Conservation (phyloP, 2,113 vertebrate genomes). For the Chionodraco myersi region DNA sequence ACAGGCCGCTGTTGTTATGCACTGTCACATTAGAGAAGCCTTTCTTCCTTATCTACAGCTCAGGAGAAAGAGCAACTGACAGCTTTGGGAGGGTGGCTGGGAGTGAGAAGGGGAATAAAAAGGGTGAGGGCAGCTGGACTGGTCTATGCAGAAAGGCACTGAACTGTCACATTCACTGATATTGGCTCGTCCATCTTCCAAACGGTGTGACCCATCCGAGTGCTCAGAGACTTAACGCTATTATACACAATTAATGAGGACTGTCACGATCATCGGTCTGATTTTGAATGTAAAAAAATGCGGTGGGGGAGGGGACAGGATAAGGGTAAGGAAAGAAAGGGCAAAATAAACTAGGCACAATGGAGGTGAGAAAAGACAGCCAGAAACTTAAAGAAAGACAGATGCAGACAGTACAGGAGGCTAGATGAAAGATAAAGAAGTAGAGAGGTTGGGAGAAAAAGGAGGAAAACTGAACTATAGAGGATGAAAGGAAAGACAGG, state of each 20-base stretch:
- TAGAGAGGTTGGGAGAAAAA: slow-evolving; percentile 6
- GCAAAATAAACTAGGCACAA: not conserved
- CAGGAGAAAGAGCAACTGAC: slow-evolving; percentile 69
- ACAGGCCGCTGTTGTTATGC: slow-evolving; percentile 56
- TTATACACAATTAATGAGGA: slow-evolving; percentile 69
- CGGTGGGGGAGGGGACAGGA: not conserved
- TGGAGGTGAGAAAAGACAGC: slow-evolving; percentile 2
- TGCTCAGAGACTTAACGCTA: slow-evolving; percentile 53
- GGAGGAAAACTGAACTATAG: not conserved
- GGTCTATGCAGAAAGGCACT: slow-evolving; percentile 42
- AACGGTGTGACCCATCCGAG: slow-evolving; percentile 46
- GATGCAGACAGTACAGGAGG: not conserved
- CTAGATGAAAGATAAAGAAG: slow-evolving; percentile 23
- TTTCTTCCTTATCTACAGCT: slow-evolving; percentile 67
- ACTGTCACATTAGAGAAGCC: slow-evolving; percentile 65
- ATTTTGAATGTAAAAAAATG: slow-evolving; percentile 28
- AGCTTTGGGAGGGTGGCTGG: slow-evolving; percentile 51
- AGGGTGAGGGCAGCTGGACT: slow-evolving; percentile 57
- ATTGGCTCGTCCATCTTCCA: slow-evolving; percentile 52
- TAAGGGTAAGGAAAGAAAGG: not conserved
- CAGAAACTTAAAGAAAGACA: not conserved
- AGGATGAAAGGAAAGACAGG: slow-evolving; percentile 1
- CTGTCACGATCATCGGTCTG: slow-evolving; percentile 43
- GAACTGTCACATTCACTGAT: slow-evolving; percentile 66
- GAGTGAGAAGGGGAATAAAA: slow-evolving; percentile 31